Evolutionary conservation across 1,140 invertebrate species (phyloP).

Genomic region (Sitophilus oryzae): DNA sequence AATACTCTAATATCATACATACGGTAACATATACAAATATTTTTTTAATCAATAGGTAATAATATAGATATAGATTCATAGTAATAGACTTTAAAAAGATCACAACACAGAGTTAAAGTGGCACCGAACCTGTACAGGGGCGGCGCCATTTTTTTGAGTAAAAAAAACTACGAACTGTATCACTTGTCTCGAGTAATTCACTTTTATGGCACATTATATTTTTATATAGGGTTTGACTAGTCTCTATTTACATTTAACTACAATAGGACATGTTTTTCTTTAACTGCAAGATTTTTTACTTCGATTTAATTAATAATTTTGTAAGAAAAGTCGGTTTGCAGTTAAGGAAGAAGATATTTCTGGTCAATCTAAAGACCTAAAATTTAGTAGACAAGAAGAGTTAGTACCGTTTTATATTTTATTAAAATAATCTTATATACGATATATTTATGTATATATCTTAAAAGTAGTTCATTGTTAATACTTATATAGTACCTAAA

Average conservation of each 20-base stretch:
- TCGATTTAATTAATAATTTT: too few species aligned
- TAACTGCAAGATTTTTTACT: background rate
- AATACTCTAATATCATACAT: conserved; percentile 38
- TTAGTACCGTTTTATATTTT: conserved; percentile 26
- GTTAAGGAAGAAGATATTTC: background rate
- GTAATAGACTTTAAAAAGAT: conserved; percentile 48
- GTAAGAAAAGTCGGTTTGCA: too few species aligned
- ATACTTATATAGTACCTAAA: conserved; percentile 17
- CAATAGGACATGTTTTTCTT: background rate
- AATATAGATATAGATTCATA: conserved; percentile 47
- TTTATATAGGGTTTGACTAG: conserved; percentile 11
- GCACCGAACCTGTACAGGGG: conserved; percentile 25
- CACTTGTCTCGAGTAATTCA: conserved; percentile 16
- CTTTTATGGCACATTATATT: conserved; percentile 33
- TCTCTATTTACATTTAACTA: conserved; percentile 6
- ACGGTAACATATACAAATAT: conserved; percentile 45
- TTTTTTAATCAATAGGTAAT: conserved; percentile 42
- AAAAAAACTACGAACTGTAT: conserved; percentile 27
- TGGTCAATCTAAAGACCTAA: background rate
- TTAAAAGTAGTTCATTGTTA: conserved; percentile 21
- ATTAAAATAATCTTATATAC: conserved; percentile 28
- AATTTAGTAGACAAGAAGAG: conserved; percentile 4
- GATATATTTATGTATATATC: conserved; percentile 4
- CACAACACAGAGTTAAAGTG: conserved; percentile 46
- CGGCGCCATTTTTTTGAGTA: conserved; percentile 30